These are phyloP conservation scores for Sclerodermus sp. DNA, from an alignment of 2,888 invertebrate genomes.

Conservation along the genomic window DNA sequence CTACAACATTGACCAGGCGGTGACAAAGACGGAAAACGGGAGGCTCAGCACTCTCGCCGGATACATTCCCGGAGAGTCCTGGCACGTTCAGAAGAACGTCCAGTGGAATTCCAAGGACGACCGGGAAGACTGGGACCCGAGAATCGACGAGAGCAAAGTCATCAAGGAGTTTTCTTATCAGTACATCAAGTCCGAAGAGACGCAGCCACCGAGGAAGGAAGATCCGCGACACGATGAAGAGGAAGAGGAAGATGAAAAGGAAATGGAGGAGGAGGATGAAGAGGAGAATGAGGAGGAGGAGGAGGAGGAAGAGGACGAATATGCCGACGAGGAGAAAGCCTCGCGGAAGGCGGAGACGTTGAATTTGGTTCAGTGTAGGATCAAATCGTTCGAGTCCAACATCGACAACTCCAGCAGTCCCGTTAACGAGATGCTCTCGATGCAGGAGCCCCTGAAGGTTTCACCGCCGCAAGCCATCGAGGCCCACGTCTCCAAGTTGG, in stretches of 20 bases:
- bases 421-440: constrained; percentile 40
- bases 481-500: constrained; percentile 53
- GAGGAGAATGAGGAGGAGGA: constrained; percentile 15
- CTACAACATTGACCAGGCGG: constrained; percentile 29
- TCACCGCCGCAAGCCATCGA: constrained; percentile 53
- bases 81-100: constrained; percentile 42
- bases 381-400: constrained; percentile 47
- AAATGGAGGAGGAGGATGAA: background rate
- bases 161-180: constrained; percentile 57
- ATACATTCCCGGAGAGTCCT: constrained; percentile 35
- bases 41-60: constrained; percentile 27
- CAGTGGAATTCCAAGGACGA: constrained; percentile 43
- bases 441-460: constrained; percentile 56
- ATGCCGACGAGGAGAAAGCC: no score
- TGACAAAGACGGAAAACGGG: constrained; percentile 22
- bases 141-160: constrained; percentile 50
- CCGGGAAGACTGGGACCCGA: constrained; percentile 45
- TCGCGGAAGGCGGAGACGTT: constrained; percentile 16
- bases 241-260: background rate
- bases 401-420: constrained; percentile 33
- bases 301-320: background rate
- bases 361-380: constrained; percentile 46
- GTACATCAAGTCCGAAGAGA: constrained; percentile 44
- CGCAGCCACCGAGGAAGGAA: no score
- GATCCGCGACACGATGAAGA: constrained; percentile 15